A percentile compares a stretch with the other conserved stretches of the same genome.
These are phyloP conservation scores for Sus scrofa DNA, from an alignment of 2,113 vertebrate species.

Conservation along the genomic window DNA sequence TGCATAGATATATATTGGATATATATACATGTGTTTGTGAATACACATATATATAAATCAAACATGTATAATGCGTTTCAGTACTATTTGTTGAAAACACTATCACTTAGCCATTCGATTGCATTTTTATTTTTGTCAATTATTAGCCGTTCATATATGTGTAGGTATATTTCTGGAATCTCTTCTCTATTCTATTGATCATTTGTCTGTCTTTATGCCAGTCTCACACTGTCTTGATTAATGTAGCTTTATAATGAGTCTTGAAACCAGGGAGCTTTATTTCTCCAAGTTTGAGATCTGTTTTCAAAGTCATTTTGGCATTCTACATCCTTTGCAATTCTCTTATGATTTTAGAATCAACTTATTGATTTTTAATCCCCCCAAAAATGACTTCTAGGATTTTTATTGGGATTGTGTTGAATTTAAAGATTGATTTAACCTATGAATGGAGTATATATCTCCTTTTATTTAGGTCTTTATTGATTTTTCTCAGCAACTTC, in stretches of 20 bases:
- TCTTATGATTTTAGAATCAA: background rate
- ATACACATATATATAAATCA: too few relatives aligned
- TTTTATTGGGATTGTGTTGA: background rate
- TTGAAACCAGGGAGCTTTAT: background rate
- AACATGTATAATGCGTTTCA: background rate
- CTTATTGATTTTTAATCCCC: background rate
- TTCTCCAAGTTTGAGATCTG: background rate
- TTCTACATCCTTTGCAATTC: background rate
- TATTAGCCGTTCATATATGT: background rate
- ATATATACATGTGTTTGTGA: too few relatives aligned
- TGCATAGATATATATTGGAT: background rate
- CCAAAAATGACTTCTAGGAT: background rate
- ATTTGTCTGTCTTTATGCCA: background rate
- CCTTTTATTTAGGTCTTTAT: background rate
- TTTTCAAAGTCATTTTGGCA: background rate
- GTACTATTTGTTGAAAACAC: background rate
- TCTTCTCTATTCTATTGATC: background rate
- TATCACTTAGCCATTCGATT: background rate
- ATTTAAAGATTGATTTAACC: background rate
- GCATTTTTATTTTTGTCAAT: constrained; percentile 2
- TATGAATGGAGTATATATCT: background rate
- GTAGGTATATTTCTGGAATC: background rate
- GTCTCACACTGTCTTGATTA: background rate
- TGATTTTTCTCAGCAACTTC: background rate
- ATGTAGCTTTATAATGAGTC: background rate